These are phyloP conservation scores for Ibycter americanus DNA, from an alignment of 2,797 vertebrate species.

Conservation along the genomic window DNA sequence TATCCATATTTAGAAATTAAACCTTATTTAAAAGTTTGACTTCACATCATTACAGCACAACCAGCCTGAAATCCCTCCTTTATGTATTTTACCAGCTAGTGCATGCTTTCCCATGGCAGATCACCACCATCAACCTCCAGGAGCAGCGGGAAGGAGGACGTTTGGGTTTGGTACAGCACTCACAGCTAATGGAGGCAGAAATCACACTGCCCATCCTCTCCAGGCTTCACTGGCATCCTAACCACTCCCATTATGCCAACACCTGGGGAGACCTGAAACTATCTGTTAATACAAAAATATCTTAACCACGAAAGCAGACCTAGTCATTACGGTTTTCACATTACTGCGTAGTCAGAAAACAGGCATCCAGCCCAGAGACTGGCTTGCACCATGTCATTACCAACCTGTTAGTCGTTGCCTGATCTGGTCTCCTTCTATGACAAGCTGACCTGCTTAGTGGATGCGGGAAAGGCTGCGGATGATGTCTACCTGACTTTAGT, in stretches of 20 bases:
- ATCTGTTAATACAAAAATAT: neutral
- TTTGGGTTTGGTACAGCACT: neutral
- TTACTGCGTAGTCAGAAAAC: neutral
- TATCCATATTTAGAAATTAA: neutral
- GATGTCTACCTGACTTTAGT: neutral
- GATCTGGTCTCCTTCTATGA: neutral
- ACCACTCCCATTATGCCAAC: neutral
- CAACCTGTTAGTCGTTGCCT: too few relatives aligned
- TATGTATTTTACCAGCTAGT: neutral
- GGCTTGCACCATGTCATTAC: neutral
- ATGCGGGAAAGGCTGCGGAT: neutral
- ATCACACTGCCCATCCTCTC: neutral
- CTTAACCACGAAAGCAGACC: neutral
- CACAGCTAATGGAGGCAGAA: neutral
- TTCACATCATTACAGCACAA: neutral
- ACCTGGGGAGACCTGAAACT: neutral
- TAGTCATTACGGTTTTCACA: neutral
- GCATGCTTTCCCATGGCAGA: rapidly evolving
- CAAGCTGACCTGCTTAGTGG: neutral
- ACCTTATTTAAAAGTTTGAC: neutral
- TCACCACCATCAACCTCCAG: neutral
- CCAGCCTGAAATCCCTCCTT: neutral
- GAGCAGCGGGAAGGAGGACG: neutral
- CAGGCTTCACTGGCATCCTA: neutral
- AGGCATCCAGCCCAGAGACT: neutral